Conservation (phyloP, 2,113 vertebrate species). For the Lepus americanus region DNA sequence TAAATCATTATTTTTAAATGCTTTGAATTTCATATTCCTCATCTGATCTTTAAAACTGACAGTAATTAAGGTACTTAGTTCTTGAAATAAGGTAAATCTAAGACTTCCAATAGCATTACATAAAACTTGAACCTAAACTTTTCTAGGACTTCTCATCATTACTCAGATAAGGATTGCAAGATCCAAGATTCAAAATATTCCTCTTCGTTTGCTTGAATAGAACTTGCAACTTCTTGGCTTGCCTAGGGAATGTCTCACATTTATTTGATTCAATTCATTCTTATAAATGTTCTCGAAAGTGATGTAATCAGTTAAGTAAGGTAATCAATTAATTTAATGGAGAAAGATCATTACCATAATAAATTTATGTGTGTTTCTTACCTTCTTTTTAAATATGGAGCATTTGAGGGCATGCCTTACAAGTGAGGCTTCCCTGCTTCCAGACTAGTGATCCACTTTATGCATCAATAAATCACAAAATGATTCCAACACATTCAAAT, state of each 20-base stretch:
- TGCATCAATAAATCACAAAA: background rate
- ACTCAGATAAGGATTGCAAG: background rate
- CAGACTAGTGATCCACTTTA: background rate
- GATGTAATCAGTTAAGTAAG: background rate
- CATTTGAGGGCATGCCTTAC: background rate
- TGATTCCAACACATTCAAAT: background rate
- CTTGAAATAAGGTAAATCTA: background rate
- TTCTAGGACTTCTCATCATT: background rate
- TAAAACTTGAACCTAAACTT: background rate
- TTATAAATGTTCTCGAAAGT: conserved; percentile 19
- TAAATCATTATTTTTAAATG: conserved; percentile 5
- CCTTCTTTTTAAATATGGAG: background rate
- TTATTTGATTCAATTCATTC: background rate
- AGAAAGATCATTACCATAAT: background rate
- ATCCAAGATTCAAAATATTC: too few species aligned
- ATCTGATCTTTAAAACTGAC: background rate
- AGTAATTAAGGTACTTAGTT: background rate
- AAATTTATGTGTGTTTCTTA: background rate
- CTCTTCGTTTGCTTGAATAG: background rate
- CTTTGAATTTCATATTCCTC: background rate
- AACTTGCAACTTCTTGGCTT: background rate
- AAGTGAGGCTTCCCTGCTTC: background rate
- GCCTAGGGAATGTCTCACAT: background rate
- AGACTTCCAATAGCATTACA: background rate
- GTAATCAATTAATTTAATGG: background rate